Percentiles rank a stretch among this genome's conserved stretches.
phyloP scores from a whole-genome alignment of 1,140 invertebrate species.

The Diuraphis noxia region DNA sequence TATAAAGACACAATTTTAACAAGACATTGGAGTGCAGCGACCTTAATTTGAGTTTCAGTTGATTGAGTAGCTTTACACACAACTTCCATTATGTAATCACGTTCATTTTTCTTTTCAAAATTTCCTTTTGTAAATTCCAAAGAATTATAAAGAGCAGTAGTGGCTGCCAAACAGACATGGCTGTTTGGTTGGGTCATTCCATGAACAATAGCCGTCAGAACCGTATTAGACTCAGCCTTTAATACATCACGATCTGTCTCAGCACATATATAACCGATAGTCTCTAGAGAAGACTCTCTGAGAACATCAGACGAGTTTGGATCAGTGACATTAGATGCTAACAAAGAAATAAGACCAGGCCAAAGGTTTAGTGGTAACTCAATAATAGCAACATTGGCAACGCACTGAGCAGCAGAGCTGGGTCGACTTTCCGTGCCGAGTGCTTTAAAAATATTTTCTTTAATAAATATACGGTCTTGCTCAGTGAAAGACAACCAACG shows the following conservation, averaged over 20 bases:
- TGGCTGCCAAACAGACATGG: constrained; percentile 90
- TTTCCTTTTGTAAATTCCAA: constrained; percentile 98
- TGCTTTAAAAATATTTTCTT: constrained; percentile 93
- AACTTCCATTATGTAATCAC: constrained; percentile 99
- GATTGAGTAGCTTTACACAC: constrained; percentile 92
- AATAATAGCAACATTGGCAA: constrained; percentile 95
- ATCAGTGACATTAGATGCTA: constrained; percentile 89
- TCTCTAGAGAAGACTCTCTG: constrained; percentile 94
- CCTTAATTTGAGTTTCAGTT: constrained; percentile 83
- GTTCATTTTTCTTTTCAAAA: constrained; percentile 94
- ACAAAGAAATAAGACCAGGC: constrained; percentile 80
- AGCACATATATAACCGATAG: constrained; percentile 88
- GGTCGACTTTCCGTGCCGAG: constrained; percentile 95
- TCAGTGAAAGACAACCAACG: constrained; percentile 88
- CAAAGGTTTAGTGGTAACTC: constrained; percentile 87
- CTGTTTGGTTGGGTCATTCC: constrained; percentile 88
- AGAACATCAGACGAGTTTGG: constrained; percentile 85
- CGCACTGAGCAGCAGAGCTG: constrained; percentile 97
- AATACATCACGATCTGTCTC: constrained; percentile 88
- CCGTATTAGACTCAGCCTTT: constrained; percentile 89
- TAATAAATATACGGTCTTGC: constrained; percentile 85
- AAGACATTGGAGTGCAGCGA: constrained; percentile 95
- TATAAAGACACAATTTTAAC: constrained; percentile 99
- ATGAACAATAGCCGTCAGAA: constrained; percentile 98
- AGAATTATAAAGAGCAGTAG: constrained; percentile 95